Evolutionary conservation across 2,888 invertebrate species (phyloP), one percentile per base, ranked within the genome.

Genomic region (Catocala fraxini): DNA sequence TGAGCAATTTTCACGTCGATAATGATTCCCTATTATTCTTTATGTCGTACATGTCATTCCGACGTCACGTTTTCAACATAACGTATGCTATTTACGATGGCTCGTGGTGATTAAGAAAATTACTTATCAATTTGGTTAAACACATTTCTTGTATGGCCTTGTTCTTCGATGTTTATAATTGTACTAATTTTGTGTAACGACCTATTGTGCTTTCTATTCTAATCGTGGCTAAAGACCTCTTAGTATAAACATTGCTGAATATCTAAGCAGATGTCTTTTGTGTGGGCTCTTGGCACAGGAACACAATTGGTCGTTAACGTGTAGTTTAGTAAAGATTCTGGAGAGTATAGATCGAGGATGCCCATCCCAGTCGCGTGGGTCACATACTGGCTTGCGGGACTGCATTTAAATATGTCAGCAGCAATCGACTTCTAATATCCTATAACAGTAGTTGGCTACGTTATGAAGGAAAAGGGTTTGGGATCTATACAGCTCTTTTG

Each of bases 31-130:
- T 75, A 80, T 86, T 83, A 80, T 72, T 82, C 73, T 77, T 75
- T 67, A 73, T 75, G 77, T 77, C 79, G 65, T 70, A 70, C 61
- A 66, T 77, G 79, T 77, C 76, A 70, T 69, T 68, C 57, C 13
- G 25, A 58, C 68, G 79, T 86, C 88, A 88, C 88, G 87, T 84
- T 86, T 84, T 81, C 53, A 69, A 72, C 80, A 84, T 86, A 81
- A 86, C 77, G 60, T 69, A 60, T 69, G 72, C 68, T 63, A 71
- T 77, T 72, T 75, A 70, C 63, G 59, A 63, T 67, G 63, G 34
- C 48, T 57, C 45, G 63, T 51, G 47, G 60, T 73, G 75, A 85
- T 84, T 81, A 81, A 70, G 49, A 15, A 68, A 73, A 77, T 75
- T 58, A 65, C 55, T 25, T 61, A 65, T 68, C 59, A 59, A 65